Evolutionary conservation across 1,140 invertebrate genomes (phyloP).

Genomic region (Nilaparvata lugens): DNA sequence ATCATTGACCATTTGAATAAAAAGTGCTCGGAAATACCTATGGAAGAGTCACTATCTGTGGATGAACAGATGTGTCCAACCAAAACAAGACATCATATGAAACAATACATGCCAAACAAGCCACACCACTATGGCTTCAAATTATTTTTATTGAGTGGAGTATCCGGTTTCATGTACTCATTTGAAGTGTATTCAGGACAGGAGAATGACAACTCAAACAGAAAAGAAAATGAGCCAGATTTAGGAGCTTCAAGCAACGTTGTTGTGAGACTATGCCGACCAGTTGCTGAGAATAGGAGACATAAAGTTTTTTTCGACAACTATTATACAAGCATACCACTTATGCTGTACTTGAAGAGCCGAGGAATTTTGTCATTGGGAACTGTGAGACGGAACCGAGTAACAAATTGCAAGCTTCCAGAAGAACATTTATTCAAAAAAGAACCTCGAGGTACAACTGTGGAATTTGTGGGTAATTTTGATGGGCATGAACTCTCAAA

Average conservation of each 20-base stretch:
- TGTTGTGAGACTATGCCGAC: slow-evolving; percentile 17
- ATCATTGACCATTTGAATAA: neutral
- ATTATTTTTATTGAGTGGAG: neutral
- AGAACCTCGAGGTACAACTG: neutral
- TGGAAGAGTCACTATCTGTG: neutral
- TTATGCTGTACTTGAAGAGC: slow-evolving; percentile 22
- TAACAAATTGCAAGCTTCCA: slow-evolving; percentile 22
- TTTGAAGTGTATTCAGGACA: neutral
- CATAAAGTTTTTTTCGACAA: slow-evolving; percentile 23
- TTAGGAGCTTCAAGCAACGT: slow-evolving; percentile 17
- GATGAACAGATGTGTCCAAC: neutral
- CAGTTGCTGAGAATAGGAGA: slow-evolving; percentile 14
- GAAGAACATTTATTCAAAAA: slow-evolving; percentile 17
- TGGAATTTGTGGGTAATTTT: neutral
- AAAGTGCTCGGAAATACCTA: neutral
- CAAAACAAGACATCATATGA: neutral
- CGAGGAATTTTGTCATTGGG: slow-evolving; percentile 21
- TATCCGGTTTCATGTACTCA: neutral
- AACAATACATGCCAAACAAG: neutral
- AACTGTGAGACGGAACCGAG: slow-evolving; percentile 23
- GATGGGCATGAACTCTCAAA: slow-evolving; percentile 14
- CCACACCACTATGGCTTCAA: neutral
- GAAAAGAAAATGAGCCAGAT: slow-evolving; percentile 16
- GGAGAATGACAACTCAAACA: neutral
- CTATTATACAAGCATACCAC: slow-evolving; percentile 18